Evolutionary conservation across 1,140 invertebrate genomes (phyloP), one percentile per base, ranked within the genome.

Genomic region (Argopecten irradians): DNA sequence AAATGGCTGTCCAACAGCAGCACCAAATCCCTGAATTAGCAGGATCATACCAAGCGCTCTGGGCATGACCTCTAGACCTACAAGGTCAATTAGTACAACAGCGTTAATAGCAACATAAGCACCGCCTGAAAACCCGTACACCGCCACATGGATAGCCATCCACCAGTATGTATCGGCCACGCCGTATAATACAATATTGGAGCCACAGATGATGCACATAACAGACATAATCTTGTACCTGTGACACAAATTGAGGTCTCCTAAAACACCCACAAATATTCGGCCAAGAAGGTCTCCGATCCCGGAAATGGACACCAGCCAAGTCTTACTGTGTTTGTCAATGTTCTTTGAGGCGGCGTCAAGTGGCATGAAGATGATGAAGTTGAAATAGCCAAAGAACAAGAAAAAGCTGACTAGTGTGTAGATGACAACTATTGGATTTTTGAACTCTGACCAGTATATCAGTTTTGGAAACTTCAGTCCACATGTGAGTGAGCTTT

Each of bases 321-420:
- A 87, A 0, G 94, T 93, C 41, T 89, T 93, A 7, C 93, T 90
- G 86, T 92, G 93, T 16, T 90, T 89, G 2, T 32, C 82, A 16
- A 93, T 91, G 19, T 91, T 92, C 28, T 90, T 88, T 13, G 83
- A 82, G 8, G 33, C 0, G 11, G 90, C 91, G 36, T 90, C 88
- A 16, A 88, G 28, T 11, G 94, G 94, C 87, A 94, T 89, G 83
- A 94, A 94, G 14, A 94, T 83, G 43, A 94, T 91, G 55, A 93
- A 93, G 87, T 94, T 94, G 83, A 94, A 94, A 90, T 93, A 92
- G n/a, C 94, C 93, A 83, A 94, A 93, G 88, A 94, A 94, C n/a
- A 90, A 85, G 0, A 94, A 82, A 87, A 94, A 94, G 33, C 90
- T 92, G 8, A 92, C 86, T 13, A 93, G 19, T 32, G 88, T 88